phyloP scores from a whole-genome alignment of 2,888 invertebrate species.

The Himalopsyche kuldschensis region DNA sequence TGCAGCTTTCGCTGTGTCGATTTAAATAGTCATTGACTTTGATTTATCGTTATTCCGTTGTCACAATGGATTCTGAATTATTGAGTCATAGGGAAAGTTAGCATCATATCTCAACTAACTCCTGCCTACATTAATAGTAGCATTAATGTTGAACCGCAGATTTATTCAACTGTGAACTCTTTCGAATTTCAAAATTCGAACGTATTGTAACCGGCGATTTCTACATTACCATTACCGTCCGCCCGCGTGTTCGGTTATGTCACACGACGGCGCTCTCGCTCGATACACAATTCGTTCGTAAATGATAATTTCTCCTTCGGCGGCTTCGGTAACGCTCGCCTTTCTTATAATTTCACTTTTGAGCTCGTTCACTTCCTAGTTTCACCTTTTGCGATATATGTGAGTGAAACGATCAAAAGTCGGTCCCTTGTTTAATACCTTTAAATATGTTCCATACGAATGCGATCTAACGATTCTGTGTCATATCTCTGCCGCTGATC shows the following conservation, averaged over 20 bases:
- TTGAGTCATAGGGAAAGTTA: not conserved
- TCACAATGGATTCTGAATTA: not conserved
- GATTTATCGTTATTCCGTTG: no score
- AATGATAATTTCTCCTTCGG: slow-evolving; percentile 36
- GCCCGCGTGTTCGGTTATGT: slow-evolving; percentile 15
- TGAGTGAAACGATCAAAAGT: not conserved
- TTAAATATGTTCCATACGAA: not conserved
- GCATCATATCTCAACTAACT: not conserved
- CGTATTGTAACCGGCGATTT: not conserved
- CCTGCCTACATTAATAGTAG: not conserved
- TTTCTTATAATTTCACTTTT: slow-evolving; percentile 36
- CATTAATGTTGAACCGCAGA: not conserved
- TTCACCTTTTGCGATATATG: slow-evolving; percentile 27
- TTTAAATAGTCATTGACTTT: no score
- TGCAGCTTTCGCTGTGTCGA: no score
- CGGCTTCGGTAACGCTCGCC: slow-evolving; percentile 37
- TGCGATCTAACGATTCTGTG: not conserved
- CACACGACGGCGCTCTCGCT: slow-evolving; percentile 25
- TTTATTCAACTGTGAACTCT: not conserved
- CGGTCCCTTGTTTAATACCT: not conserved
- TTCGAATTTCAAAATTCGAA: not conserved
- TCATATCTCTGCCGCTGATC: not conserved
- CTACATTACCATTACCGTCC: not conserved
- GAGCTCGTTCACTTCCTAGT: slow-evolving; percentile 34
- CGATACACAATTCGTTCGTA: slow-evolving; percentile 25